Percentiles rank a stretch among this genome's conserved stretches.
Evolutionary conservation across 35 echinoderm and acorn worm genomes (phyloP).

Genomic region (Holothuria glaberrima): DNA sequence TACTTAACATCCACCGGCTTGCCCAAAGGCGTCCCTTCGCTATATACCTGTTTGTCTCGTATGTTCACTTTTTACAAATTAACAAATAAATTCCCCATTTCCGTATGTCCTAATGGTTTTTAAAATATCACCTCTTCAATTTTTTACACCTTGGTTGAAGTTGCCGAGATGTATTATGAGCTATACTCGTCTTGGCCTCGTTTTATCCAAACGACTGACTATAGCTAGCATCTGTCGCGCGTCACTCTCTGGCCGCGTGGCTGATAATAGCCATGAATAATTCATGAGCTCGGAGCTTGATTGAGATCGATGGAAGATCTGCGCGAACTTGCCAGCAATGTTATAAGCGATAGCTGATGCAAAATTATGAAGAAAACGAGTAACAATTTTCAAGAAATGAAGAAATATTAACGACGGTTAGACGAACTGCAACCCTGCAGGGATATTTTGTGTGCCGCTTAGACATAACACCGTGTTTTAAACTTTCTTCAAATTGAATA

Average conservation of each 20-base stretch:
- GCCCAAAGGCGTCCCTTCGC: conserved; percentile 24
- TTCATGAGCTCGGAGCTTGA: conserved; percentile 34
- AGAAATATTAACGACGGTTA: too few species aligned
- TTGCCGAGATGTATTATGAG: background rate
- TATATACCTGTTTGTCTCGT: conserved; percentile 18
- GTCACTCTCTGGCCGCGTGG: conserved; percentile 36
- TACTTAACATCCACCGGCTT: conserved; percentile 38
- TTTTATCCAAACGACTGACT: conserved; percentile 8
- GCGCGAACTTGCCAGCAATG: conserved; percentile 21
- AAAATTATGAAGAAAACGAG: conserved; percentile 35
- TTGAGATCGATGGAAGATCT: conserved; percentile 23
- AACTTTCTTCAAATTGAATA: too few species aligned
- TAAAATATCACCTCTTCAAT: conserved; percentile 9
- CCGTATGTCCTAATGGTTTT: conserved; percentile 48
- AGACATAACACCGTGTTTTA: too few species aligned
- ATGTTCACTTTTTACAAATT: conserved; percentile 36
- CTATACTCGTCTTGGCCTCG: conserved; percentile 8
- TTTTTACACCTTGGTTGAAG: conserved; percentile 39
- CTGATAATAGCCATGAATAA: conserved; percentile 43
- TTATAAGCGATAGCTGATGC: conserved; percentile 9
- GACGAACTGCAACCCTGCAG: too few species aligned
- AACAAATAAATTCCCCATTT: conserved; percentile 53
- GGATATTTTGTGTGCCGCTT: too few species aligned
- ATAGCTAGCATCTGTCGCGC: conserved; percentile 29
- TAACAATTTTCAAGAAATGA: too few species aligned